Conservation (phyloP, 1,140 invertebrate genomes). For the Arion vulgaris region DNA sequence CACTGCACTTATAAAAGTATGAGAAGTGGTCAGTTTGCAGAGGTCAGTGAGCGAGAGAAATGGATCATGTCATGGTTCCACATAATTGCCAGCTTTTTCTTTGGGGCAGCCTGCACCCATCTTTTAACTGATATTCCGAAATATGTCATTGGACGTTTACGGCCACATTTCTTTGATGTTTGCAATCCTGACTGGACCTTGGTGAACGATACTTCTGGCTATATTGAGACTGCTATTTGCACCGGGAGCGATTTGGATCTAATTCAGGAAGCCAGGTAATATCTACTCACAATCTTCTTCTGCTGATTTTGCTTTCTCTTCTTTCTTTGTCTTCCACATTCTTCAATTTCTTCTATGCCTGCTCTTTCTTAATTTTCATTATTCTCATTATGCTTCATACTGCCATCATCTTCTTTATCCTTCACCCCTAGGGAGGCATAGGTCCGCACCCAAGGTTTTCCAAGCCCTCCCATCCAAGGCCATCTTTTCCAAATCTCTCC, state of each 20-base stretch:
- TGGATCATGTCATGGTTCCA: slow-evolving; percentile 3
- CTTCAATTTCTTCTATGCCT: neutral
- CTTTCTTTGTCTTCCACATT: neutral
- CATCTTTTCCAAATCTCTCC: no score
- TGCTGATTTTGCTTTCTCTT: slow-evolving; percentile 9
- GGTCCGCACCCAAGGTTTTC: no score
- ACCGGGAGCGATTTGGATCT: slow-evolving; percentile 30
- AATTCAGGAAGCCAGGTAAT: slow-evolving; percentile 51
- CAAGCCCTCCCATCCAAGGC: no score
- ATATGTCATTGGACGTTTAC: slow-evolving; percentile 89
- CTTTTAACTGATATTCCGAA: slow-evolving; percentile 91
- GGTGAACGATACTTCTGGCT: slow-evolving; percentile 22
- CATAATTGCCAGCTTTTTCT: slow-evolving; percentile 81
- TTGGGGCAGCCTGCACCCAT: slow-evolving; percentile 82
- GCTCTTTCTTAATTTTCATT: neutral
- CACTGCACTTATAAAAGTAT: neutral
- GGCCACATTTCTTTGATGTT: slow-evolving; percentile 91
- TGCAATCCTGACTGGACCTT: slow-evolving; percentile 67
- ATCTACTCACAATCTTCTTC: slow-evolving; percentile 27
- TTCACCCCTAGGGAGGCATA: no score
- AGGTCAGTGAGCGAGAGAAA: neutral
- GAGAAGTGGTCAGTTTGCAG: neutral
- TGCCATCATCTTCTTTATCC: no score
- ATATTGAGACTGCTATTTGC: slow-evolving; percentile 50
- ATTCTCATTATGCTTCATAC: neutral